Base-by-base conservation (phyloP, 2,888 invertebrate species). In the Diloba caeruleocephala region DNA sequence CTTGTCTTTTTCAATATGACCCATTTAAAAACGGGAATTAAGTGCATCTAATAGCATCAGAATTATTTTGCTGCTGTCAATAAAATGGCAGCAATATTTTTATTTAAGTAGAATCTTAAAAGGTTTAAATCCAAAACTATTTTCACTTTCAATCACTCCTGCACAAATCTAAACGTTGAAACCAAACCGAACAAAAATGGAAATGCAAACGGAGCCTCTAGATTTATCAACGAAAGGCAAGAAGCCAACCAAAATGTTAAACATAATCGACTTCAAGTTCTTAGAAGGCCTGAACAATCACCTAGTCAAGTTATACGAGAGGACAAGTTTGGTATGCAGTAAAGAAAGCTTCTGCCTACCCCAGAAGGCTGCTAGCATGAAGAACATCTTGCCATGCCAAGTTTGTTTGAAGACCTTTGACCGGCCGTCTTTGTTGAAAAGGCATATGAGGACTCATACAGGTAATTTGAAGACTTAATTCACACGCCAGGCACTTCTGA, bases 361-460 rank as follows among this genome's bases (percentile, higher is more conserved):
- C 0, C 79, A 74, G 39, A 74, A 78, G 51, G 10, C 49, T 1
- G 42, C 34, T 3, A 63, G 62, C 43, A 45, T 78, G 54, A 92
- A 92, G 76, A 91, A 88, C 28, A 81, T 91, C 4, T 76, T 93
- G 42, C 92, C 93, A 0, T 96, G 96, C 72, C 94, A 95, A 31
- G 94, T 94, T 0, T 96, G 96, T 71, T 87, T 94, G 37, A 96
- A 96, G 85, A 94, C 94, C 14, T 96, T 96, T 71, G 96, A 96
- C 71, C 85, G 96, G 34, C 96, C 96, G 0, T 96, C 96, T 0
- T 78, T 96, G 49, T 77, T 96, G 59, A 95, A 95, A 68, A 83
- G 96, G 58, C 96, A 96, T 74, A 94, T 95, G 88, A 85, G 96
- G 41, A 96, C 95, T 0, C 96, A 96, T 75, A 96, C 96, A 50